Conservation (phyloP, 1,140 invertebrate genomes). For the Neelides sp. region DNA sequence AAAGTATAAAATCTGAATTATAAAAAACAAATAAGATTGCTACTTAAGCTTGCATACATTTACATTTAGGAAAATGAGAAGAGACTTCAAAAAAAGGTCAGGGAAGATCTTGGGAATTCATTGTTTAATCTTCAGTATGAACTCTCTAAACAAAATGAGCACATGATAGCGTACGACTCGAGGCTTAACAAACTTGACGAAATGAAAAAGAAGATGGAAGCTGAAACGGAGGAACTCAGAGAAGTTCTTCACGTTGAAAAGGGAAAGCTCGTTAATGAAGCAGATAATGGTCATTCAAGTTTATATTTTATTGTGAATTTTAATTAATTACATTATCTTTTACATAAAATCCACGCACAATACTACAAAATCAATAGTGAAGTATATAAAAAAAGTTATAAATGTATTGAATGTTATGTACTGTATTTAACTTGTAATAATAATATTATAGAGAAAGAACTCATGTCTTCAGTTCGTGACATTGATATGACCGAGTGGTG, state of each 20-base stretch:
- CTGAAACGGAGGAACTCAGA: slow-evolving; percentile 33
- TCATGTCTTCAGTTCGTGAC: slow-evolving; percentile 15
- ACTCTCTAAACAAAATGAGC: slow-evolving; percentile 39
- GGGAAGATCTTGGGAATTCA: slow-evolving; percentile 37
- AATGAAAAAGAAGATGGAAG: slow-evolving; percentile 34
- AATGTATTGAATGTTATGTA: slow-evolving; percentile 41
- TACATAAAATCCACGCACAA: no score
- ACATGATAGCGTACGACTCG: slow-evolving; percentile 40
- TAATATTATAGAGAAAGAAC: slow-evolving; percentile 10
- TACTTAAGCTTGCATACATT: background rate
- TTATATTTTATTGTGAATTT: background rate
- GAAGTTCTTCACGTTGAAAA: slow-evolving; percentile 35
- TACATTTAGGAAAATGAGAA: slow-evolving; percentile 20
- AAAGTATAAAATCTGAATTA: slow-evolving; percentile 1
- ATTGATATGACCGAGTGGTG: slow-evolving; percentile 25
- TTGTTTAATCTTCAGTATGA: slow-evolving; percentile 42
- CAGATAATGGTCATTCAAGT: slow-evolving; percentile 20
- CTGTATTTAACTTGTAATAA: slow-evolving; percentile 2
- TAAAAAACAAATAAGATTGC: background rate
- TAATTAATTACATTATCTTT: slow-evolving; percentile 25
- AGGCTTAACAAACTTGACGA: slow-evolving; percentile 37
- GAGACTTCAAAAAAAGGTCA: slow-evolving; percentile 33
- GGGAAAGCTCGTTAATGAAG: slow-evolving; percentile 35
- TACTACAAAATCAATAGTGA: slow-evolving; percentile 42
- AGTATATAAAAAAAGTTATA: slow-evolving; percentile 39